Percentiles rank a stretch among this genome's conserved stretches.
phyloP scores from a whole-genome alignment of 2,797 vertebrate species.

The Lycodopsis pacificus region DNA sequence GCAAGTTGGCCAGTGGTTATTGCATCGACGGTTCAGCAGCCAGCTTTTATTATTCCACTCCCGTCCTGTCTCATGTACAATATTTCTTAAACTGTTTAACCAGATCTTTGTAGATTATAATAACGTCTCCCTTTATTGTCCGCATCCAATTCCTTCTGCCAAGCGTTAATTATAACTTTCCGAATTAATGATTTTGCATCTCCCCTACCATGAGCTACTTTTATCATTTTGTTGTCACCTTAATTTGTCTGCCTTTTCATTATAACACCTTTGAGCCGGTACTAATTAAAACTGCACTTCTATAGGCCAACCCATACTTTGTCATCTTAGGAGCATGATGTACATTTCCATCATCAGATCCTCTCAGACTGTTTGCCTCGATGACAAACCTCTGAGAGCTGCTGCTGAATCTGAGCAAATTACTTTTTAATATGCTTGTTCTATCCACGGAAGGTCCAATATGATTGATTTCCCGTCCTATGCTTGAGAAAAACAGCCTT shows the following conservation, averaged over 20 bases:
- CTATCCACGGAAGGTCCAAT: too few species aligned
- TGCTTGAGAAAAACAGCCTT: too few species aligned
- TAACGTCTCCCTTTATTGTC: neutral
- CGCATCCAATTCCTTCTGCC: neutral
- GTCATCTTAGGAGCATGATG: neutral
- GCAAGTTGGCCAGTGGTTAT: neutral
- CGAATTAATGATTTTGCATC: neutral
- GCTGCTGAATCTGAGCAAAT: neutral
- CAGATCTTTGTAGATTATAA: neutral
- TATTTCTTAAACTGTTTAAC: neutral
- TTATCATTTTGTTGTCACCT: neutral
- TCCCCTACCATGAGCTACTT: neutral
- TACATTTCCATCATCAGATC: neutral
- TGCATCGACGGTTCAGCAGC: too few species aligned
- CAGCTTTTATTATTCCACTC: neutral
- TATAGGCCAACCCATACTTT: neutral
- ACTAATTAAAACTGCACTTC: neutral
- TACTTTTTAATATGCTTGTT: too few species aligned
- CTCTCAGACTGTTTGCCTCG: neutral
- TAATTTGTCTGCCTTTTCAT: neutral
- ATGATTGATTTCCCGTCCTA: too few species aligned
- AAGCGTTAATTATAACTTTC: neutral
- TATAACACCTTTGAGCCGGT: neutral
- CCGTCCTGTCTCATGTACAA: neutral
- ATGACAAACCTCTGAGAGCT: neutral